Percentiles rank a stretch among this genome's conserved stretches.
phyloP scores from a whole-genome alignment of 1,140 invertebrate species.

The Caerostris extrusa region DNA sequence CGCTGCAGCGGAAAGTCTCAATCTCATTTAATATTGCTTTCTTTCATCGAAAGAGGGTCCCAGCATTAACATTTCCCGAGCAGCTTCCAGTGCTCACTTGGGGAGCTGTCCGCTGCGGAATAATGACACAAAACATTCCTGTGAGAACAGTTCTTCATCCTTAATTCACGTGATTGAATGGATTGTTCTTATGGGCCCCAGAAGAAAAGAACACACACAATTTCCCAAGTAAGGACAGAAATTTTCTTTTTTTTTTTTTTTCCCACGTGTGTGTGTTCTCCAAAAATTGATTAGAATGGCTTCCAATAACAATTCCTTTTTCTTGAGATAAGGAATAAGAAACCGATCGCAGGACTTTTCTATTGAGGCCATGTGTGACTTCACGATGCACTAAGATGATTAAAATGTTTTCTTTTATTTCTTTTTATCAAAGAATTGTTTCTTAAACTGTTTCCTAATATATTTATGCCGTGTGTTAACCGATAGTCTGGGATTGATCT shows the following conservation, averaged over 20 bases:
- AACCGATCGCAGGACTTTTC: too few species aligned
- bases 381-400: too few species aligned
- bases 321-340: not conserved
- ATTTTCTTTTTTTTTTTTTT: not conserved
- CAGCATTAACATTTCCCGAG: not conserved
- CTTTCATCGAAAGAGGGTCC: not conserved
- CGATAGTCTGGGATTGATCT: too few species aligned
- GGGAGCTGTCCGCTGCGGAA: not conserved
- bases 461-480: too few species aligned
- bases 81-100: not conserved
- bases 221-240: not conserved
- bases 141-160: slow-evolving; percentile 22
- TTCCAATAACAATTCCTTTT: not conserved
- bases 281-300: slow-evolving; percentile 10
- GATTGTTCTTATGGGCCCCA: slow-evolving; percentile 8
- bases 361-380: too few species aligned
- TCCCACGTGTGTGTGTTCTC: too few species aligned
- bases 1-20: not conserved
- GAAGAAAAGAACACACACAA: not conserved
- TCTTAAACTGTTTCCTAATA: too few species aligned
- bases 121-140: slow-evolving; percentile 29
- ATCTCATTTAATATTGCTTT: slow-evolving; percentile 16
- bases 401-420: too few species aligned
- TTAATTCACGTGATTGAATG: slow-evolving; percentile 54
- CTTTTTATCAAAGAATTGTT: too few species aligned